phyloP scores from a whole-genome alignment of 2,888 invertebrate genomes.

The Lepidocyrtoides sp. region DNA sequence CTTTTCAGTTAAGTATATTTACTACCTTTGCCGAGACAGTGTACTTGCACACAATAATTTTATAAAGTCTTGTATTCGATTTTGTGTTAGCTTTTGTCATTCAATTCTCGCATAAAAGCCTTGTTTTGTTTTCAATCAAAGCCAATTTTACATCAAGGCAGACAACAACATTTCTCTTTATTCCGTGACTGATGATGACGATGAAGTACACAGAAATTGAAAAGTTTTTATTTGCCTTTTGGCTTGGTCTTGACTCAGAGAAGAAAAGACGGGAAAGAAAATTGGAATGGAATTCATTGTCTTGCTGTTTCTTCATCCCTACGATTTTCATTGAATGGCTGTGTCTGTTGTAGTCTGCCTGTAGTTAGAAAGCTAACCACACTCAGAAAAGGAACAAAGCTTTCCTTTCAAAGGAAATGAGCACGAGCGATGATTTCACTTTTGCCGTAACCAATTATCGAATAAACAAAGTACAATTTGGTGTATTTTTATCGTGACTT shows the following conservation, averaged over 20 bases:
- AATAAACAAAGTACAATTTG: slow-evolving; percentile 49
- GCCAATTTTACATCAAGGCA: slow-evolving; percentile 41
- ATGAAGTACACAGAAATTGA: background rate
- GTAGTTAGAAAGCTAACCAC: background rate
- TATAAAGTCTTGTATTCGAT: background rate
- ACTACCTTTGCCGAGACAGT: no score
- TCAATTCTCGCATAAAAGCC: background rate
- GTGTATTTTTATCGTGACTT: background rate
- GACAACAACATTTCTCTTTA: background rate
- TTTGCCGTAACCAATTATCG: slow-evolving; percentile 47
- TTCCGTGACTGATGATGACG: slow-evolving; percentile 16
- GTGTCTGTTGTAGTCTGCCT: background rate
- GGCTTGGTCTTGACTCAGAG: background rate
- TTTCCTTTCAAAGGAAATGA: background rate
- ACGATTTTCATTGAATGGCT: slow-evolving; percentile 7
- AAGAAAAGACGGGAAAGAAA: background rate
- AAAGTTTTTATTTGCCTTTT: slow-evolving; percentile 26
- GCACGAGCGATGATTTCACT: background rate
- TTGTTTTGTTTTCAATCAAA: slow-evolving; percentile 49
- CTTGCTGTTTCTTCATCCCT: background rate
- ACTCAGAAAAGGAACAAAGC: background rate
- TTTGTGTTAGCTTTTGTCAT: background rate
- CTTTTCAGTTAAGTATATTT: background rate
- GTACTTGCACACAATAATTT: background rate
- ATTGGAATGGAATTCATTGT: slow-evolving; percentile 42